A percentile compares a stretch with the other conserved stretches of the same genome.
These are phyloP conservation scores for Metaphire vulgaris DNA, from an alignment of 1,140 invertebrate species.

Conservation along the genomic window DNA sequence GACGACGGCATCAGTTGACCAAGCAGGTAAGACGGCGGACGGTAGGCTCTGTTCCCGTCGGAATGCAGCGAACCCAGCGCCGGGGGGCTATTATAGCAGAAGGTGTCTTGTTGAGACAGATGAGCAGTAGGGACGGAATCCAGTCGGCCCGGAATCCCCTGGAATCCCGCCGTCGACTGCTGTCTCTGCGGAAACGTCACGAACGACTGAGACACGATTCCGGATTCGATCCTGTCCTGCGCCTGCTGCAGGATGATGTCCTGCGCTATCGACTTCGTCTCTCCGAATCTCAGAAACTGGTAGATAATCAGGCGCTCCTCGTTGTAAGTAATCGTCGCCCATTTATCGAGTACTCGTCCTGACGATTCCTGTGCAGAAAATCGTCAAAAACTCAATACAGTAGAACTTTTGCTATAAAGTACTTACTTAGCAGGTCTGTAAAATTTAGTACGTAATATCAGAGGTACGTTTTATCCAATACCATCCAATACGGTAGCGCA, in stretches of 20 bases:
- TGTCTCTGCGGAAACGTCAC: background rate
- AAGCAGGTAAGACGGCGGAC: background rate
- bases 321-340: background rate
- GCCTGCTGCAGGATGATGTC: conserved; percentile 63
- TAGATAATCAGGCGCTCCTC: conserved; percentile 12
- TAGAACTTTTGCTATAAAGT: background rate
- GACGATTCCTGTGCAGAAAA: conserved; percentile 11
- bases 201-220: background rate
- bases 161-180: background rate
- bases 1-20: background rate
- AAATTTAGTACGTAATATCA: too few species aligned
- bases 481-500: too few species aligned
- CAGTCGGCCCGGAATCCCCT: background rate
- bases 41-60: background rate
- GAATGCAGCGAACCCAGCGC: background rate
- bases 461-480: too few species aligned
- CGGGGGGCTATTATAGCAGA: background rate
- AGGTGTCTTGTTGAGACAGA: background rate
- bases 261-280: conserved; percentile 47
- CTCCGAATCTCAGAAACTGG: conserved; percentile 17
- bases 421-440: too few species aligned
- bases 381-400: too few species aligned
- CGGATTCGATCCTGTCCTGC: background rate
- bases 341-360: conserved; percentile 5
- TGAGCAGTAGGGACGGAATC: background rate